Percentiles rank a stretch among this genome's conserved stretches.
phyloP scores from a whole-genome alignment of 53 echinoderm and acorn worm genomes.

The Patiria pectinifera region DNA sequence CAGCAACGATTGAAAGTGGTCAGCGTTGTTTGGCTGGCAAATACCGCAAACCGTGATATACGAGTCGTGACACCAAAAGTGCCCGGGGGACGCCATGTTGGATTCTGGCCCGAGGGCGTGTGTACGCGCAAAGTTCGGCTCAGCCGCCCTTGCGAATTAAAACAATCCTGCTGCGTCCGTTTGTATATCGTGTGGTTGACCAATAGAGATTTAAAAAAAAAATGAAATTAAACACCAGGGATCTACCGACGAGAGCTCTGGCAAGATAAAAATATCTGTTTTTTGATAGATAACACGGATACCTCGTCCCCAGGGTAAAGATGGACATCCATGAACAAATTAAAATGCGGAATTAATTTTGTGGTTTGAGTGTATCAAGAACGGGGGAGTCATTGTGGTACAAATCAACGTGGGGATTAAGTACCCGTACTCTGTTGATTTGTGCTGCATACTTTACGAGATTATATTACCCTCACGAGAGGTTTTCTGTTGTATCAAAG shows the following conservation, averaged over 20 bases:
- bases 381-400: too few relatives aligned
- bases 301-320: not conserved
- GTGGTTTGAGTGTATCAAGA: too few relatives aligned
- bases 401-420: too few relatives aligned
- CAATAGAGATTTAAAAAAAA: too few relatives aligned
- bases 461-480: too few relatives aligned
- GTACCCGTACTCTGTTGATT: too few relatives aligned
- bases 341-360: too few relatives aligned
- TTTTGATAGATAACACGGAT: not conserved
- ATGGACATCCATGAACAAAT: too few relatives aligned
- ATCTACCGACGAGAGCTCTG: not conserved
- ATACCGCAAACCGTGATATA: not conserved
- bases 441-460: too few relatives aligned
- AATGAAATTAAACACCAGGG: not conserved
- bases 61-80: not conserved
- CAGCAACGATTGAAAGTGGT: too few relatives aligned
- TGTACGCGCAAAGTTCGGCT: not conserved
- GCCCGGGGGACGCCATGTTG: not conserved
- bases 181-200: not conserved
- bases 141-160: not conserved
- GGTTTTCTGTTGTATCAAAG: too few relatives aligned
- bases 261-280: not conserved
- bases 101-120: not conserved
- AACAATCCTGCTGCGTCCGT: not conserved
- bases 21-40: not conserved